Base-by-base conservation (phyloP, 2,113 vertebrate species). In the Apaloderma vittatum region DNA sequence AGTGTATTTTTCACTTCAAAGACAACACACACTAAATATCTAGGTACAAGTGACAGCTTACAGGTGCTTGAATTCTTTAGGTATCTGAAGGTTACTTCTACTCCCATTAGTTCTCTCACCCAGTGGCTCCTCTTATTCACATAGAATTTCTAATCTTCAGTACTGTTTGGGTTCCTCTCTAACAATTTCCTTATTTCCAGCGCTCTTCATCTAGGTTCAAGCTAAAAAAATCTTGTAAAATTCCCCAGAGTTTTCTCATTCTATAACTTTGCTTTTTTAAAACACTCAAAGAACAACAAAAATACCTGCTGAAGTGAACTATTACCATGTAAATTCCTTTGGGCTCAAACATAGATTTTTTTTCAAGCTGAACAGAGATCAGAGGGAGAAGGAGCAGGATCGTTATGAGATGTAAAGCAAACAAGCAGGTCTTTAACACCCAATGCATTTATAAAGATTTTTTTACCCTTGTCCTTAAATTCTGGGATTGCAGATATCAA, bases 181-280 rank as follows among this genome's bases (percentile, higher is more conserved):
- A 15, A 27, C 55, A 59, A 19, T 75, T 46, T 78, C 66, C 58
- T 81, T 66, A 46, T 72, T 92, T 67, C 22, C 46, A 88, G 55
- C 30, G 73, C 15, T 88, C 75, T 58, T 93, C 70, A 86, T 75
- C 45, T 89, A 46, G 24, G 24, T 87, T 86, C 84, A 89, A 96
- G 70, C 77, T 62, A n/a, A n/a, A n/a, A n/a, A n/a, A 74, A 83
- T 66, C 36, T 86, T 81, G 67, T 18, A 81, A 79, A 89, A 79
- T 46, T 84, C 68, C 72, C 91, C 51, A 81, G 27, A 92, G 72
- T 14, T 73, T 86, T 70, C 70, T 86, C 52, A 40, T 49, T 93
- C 40, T 66, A n/a, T 72, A 76, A 48, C 54, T 87, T 52, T 91
- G 48, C 9, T 79, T 92, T 77, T 73, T 91, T 27, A 66, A 96